Base-by-base conservation (phyloP, 2,888 invertebrate species). In the Isoperla grammatica region DNA sequence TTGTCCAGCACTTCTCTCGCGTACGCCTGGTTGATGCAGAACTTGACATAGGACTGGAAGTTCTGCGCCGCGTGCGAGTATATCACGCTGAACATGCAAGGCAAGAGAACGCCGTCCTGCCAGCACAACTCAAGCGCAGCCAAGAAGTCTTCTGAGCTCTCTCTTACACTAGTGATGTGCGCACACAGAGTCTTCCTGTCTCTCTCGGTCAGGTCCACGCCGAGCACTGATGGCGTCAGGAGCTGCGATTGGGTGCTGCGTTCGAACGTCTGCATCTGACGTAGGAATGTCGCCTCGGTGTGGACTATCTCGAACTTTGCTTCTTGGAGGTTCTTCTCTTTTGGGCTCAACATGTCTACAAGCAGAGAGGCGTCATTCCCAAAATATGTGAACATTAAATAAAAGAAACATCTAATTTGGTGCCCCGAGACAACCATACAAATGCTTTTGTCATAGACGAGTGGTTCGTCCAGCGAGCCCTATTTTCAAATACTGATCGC, bases 221-320 rank as follows among this genome's bases (percentile, higher is more conserved):
- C 29, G 4, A 29, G 29, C 5, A 29, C 29, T 4, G 5, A 4
- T 4, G 29, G 29, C 29, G 29, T 29, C 5, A 29, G 8, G 5
- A 29, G 29, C 29, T 4, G 8, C 8, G 29, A 29, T 8, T 29
- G 5, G 29, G 29, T 29, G 29, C 29, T 29, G 29, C 29, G 29
- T 8, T 29, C 29, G 8, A 29, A 29, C 29, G 29, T 8, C 29
- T 29, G 29, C 29, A 29, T 29, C 29, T 29, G 29, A 4, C 29
- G 29, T 4, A 29, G 29, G 29, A 29, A 49, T 2, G 49, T 29
- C 4, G 29, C 12, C 13, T 49, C 49, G 8, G 49, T 49, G 15
- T 22, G 15, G n/a, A 23, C 22, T 9, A 49, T 49, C 35, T 49
- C 49, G 49, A 49, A 49, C 29, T 49, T 49, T 2, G 49, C 49